Percentiles rank a stretch among this genome's conserved stretches.
Evolutionary conservation across 2,113 vertebrate species (phyloP).

Genomic region (Alces alces): DNA sequence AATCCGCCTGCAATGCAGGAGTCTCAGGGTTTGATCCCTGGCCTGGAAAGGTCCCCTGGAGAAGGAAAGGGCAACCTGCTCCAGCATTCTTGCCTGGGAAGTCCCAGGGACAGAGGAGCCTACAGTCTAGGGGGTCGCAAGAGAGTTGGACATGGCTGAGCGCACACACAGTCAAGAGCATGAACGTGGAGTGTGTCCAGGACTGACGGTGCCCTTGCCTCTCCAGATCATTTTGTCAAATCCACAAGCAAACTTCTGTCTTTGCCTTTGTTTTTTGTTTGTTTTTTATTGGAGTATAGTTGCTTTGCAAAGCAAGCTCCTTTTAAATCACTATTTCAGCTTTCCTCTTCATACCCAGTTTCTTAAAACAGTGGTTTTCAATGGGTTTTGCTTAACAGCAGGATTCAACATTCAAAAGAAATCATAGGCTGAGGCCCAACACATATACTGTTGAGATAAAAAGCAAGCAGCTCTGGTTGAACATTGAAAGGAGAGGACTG

Average conservation of each 20-base stretch:
- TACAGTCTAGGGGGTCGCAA: not conserved
- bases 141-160: not conserved
- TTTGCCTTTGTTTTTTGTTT: not conserved
- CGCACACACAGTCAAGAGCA: rapidly evolving
- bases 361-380: not conserved
- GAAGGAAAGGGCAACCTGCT: not conserved
- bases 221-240: not conserved
- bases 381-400: not conserved
- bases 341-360: not conserved
- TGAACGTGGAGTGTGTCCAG: not conserved
- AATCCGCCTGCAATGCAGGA: not conserved
- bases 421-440: not conserved
- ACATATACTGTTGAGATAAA: not conserved
- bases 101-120: not conserved
- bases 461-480: not conserved
- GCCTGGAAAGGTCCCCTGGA: not conserved
- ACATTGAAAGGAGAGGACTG: not conserved
- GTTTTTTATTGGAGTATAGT: not conserved
- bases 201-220: not conserved
- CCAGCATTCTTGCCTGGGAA: not conserved
- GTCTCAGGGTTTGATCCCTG: not conserved
- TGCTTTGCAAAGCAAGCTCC: not conserved
- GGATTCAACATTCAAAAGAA: not conserved
- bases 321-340: not conserved
- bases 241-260: not conserved